A percentile compares a stretch with the other conserved stretches of the same genome.
Conservation (phyloP, 1,140 invertebrate genomes). For the Neodiprion lecontei region DNA sequence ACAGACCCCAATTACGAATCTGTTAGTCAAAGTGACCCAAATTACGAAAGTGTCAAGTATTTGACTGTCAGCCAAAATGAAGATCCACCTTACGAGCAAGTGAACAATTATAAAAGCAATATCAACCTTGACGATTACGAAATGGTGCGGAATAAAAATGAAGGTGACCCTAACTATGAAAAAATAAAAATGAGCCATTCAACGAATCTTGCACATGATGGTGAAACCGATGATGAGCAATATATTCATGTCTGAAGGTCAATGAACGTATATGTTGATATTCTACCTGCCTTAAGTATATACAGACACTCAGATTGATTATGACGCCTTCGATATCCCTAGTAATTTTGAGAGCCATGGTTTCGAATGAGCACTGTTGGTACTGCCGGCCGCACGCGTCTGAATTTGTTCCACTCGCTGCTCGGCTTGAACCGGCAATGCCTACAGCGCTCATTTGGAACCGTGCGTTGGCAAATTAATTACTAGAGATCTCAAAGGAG, state of each 20-base stretch:
- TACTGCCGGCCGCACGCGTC: too few species aligned
- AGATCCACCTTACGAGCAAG: conserved; percentile 61
- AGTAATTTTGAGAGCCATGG: not conserved
- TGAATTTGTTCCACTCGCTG: too few species aligned
- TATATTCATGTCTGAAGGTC: conserved; percentile 51
- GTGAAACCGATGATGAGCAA: conserved; percentile 52
- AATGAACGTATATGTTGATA: too few species aligned
- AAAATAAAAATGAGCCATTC: conserved; percentile 27
- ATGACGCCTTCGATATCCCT: not conserved
- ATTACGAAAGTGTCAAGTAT: conserved; percentile 62
- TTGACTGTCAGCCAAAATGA: conserved; percentile 43
- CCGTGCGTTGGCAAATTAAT: too few species aligned
- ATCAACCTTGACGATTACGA: not conserved
- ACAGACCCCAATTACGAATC: conserved; percentile 77
- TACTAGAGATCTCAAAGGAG: too few species aligned
- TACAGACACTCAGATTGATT: too few species aligned
- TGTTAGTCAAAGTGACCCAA: conserved; percentile 63
- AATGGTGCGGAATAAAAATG: conserved; percentile 25
- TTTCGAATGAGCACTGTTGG: not conserved
- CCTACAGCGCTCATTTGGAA: too few species aligned
- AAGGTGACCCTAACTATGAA: conserved; percentile 41
- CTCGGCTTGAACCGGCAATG: too few species aligned
- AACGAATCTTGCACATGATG: conserved; percentile 33
- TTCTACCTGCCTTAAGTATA: too few species aligned
- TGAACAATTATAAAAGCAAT: conserved; percentile 39